phyloP scores from a whole-genome alignment of 2,113 vertebrate species.

The Pangasianodon gigas region DNA sequence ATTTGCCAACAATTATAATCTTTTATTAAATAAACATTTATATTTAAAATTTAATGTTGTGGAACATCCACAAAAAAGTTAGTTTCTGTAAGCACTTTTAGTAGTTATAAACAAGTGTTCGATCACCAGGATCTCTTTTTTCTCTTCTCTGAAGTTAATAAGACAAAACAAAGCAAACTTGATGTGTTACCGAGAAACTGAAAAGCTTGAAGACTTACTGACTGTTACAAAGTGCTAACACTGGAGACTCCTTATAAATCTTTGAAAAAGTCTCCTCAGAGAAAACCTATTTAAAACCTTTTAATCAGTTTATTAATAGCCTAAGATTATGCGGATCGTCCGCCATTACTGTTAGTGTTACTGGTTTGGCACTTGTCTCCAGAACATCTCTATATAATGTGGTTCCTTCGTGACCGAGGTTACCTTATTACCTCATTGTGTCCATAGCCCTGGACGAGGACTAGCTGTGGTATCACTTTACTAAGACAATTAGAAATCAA shows the following conservation, averaged over 20 bases:
- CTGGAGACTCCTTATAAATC: not conserved
- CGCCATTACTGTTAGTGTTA: not conserved
- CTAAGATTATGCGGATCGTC: not conserved
- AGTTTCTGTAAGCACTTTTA: not conserved
- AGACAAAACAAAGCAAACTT: not conserved
- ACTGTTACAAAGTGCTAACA: not conserved
- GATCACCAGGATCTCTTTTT: not conserved
- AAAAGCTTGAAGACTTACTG: not conserved
- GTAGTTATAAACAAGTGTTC: not conserved
- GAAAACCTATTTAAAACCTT: not conserved
- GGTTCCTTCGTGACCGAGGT: not conserved
- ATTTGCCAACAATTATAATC: not conserved
- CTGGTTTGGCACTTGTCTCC: not conserved
- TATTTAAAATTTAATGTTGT: not conserved
- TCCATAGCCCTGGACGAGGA: conserved; percentile 18
- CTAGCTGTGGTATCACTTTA: conserved; percentile 43
- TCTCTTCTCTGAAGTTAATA: not conserved
- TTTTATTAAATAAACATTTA: not conserved
- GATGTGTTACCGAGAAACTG: not conserved
- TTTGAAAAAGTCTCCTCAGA: not conserved
- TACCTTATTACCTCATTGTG: conserved; percentile 25
- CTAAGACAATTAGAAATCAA: conserved; percentile 53
- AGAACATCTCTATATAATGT: conserved; percentile 14
- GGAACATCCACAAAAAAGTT: not conserved
- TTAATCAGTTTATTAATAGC: not conserved